These are phyloP conservation scores for Heliconius hewitsoni DNA, from an alignment of 1,140 invertebrate genomes.

Conservation along the genomic window DNA sequence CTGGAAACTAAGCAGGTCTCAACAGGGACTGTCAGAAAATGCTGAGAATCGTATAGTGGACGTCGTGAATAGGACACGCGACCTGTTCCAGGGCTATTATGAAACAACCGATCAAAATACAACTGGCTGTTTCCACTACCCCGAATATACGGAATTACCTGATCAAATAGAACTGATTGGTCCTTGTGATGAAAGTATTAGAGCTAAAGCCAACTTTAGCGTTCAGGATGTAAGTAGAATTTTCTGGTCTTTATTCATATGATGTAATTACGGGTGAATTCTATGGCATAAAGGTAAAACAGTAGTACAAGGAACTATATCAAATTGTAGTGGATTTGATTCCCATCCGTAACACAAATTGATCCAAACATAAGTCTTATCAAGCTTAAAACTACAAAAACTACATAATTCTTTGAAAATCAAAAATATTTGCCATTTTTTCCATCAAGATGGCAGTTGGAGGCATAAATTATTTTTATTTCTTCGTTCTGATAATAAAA, in stretches of 20 bases:
- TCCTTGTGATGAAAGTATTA: conserved; percentile 57
- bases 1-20: conserved; percentile 65
- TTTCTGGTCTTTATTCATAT: not conserved
- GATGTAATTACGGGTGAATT: too few relatives aligned
- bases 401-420: too few relatives aligned
- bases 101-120: conserved; percentile 53
- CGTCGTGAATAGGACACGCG: conserved; percentile 8
- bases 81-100: conserved; percentile 62
- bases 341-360: too few relatives aligned
- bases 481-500: too few relatives aligned
- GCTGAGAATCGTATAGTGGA: not conserved
- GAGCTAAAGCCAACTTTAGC: conserved; percentile 57
- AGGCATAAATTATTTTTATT: too few relatives aligned
- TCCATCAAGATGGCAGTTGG: too few relatives aligned
- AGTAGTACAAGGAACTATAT: too few relatives aligned
- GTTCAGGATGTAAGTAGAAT: conserved; percentile 49
- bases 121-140: conserved; percentile 68
- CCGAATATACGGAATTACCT: conserved; percentile 50
- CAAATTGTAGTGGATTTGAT: too few relatives aligned
- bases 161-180: conserved; percentile 50
- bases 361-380: too few relatives aligned
- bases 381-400: too few relatives aligned
- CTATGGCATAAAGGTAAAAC: too few relatives aligned
- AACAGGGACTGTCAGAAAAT: conserved; percentile 35
- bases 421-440: too few relatives aligned